Evolutionary conservation across 2,797 vertebrate genomes (phyloP), one percentile per base, ranked within the genome.

Genomic region (Gadopsis marmoratus): DNA sequence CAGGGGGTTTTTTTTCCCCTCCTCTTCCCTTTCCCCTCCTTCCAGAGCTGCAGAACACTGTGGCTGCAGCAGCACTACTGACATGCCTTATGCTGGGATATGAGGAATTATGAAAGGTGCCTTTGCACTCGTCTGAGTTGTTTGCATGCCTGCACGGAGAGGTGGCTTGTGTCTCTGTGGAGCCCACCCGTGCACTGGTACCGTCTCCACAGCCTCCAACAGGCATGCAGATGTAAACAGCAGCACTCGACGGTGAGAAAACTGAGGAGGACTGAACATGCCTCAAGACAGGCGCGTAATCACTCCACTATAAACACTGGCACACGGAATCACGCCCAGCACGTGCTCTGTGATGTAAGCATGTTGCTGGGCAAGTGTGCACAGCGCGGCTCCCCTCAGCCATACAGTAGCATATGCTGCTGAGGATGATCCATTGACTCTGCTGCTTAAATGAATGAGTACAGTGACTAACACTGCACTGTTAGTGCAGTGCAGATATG

Each of bases 281-380:
- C 90, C 90, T 91, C 66, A 88, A 94, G 94, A 93, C 88, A 86
- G 86, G 87, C 83, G 81, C 79, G 88, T 88, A 91, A 93, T 93
- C 91, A 87, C 91, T 92, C 92, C 89, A 89, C 87, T 91, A 88
- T 93, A 93, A 93, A 94, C 93, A 93, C 86, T 84, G 85, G 90
- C 89, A 89, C 93, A 88, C 91, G 81, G 93, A 89, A 92, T 91
- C 88, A 88, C 92, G 74, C 92, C 91, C 92, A 91, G 91, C 92
- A 92, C 94, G 93, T 93, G 92, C 92, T 91, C 86, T 87, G 92
- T 94, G 93, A 94, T 94, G 93, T 94, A 92, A 94, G 94, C 93
- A 94, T 94, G 94, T 94, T 94, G 94, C 94, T 94, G 92, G 94
- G 94, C 92, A 94, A 94, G 93, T 93, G 91, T 94, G 93, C 88